Conservation (phyloP, 2,113 vertebrate genomes). For the Archocentrus centrarchus region DNA sequence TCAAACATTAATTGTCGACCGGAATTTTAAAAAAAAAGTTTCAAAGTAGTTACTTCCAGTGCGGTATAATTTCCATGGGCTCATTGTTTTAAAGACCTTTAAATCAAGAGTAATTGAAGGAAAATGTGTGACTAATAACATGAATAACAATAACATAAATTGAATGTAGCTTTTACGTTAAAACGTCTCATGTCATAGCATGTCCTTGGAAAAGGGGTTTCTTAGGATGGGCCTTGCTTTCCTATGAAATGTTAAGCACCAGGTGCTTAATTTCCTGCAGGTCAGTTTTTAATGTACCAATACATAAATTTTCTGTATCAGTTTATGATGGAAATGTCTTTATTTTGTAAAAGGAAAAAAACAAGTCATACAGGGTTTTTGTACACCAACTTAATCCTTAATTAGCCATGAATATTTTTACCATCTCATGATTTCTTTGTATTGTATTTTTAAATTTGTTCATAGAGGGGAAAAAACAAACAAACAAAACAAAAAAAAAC, state of each 20-base stretch:
- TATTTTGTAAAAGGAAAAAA: not conserved
- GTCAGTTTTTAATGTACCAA: not conserved
- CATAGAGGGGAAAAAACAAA: too few species aligned
- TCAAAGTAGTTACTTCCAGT: not conserved
- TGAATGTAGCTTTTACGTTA: not conserved
- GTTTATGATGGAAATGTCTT: not conserved
- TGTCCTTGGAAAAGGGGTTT: not conserved
- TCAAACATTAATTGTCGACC: too few species aligned
- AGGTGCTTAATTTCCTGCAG: rapidly evolving
- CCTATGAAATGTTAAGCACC: not conserved
- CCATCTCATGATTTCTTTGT: too few species aligned
- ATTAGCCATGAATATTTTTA: not conserved
- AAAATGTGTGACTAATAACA: rapidly evolving
- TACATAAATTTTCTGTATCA: not conserved
- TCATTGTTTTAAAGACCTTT: rapidly evolving
- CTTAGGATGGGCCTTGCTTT: not conserved
- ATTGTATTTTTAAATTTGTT: too few species aligned
- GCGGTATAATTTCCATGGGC: rapidly evolving
- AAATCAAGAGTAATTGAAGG: too few species aligned
- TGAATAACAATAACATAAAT: not conserved
- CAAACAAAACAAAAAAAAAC: too few species aligned
- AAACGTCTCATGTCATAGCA: not conserved
- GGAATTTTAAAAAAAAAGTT: too few species aligned
- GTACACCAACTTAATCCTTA: rapidly evolving
- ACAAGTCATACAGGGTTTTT: not conserved